Evolutionary conservation across 2,797 vertebrate genomes (phyloP).

Genomic region (Helarctos malayanus): DNA sequence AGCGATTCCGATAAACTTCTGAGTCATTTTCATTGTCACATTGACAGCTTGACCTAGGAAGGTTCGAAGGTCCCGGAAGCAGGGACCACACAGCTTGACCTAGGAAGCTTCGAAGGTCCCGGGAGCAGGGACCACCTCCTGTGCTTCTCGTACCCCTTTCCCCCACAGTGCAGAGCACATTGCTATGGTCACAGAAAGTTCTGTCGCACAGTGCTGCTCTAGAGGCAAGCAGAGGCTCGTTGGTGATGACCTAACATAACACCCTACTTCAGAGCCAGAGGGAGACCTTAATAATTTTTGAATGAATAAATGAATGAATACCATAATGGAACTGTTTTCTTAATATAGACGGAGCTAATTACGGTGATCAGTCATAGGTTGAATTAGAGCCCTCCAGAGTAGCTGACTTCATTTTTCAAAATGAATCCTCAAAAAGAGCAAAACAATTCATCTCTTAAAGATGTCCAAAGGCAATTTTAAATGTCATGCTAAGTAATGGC

Average conservation of each 20-base stretch:
- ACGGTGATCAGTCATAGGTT: slow-evolving; percentile 37
- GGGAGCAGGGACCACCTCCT: not conserved
- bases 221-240: not conserved
- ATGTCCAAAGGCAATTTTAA: slow-evolving; percentile 71
- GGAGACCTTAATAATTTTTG: slow-evolving; percentile 41
- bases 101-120: not conserved
- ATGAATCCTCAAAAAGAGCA: slow-evolving; percentile 61
- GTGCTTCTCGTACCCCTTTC: not conserved
- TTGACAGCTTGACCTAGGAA: not conserved
- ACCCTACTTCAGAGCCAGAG: not conserved
- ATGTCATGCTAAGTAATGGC: slow-evolving; percentile 59
- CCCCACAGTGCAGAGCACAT: no score
- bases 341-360: slow-evolving; percentile 69
- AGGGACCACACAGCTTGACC: not conserved
- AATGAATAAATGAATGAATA: slow-evolving; percentile 58
- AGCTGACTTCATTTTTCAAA: slow-evolving; percentile 70
- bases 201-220: not conserved
- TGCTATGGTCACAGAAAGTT: not conserved
- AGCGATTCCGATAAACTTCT: slow-evolving; percentile 2
- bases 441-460: slow-evolving; percentile 75
- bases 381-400: slow-evolving; percentile 61
- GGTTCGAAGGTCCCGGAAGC: not conserved
- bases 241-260: slow-evolving; percentile 16
- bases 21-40: not conserved
- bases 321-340: slow-evolving; percentile 34